These are phyloP conservation scores for Zeus faber DNA, from an alignment of 2,113 vertebrate species.

Conservation along the genomic window DNA sequence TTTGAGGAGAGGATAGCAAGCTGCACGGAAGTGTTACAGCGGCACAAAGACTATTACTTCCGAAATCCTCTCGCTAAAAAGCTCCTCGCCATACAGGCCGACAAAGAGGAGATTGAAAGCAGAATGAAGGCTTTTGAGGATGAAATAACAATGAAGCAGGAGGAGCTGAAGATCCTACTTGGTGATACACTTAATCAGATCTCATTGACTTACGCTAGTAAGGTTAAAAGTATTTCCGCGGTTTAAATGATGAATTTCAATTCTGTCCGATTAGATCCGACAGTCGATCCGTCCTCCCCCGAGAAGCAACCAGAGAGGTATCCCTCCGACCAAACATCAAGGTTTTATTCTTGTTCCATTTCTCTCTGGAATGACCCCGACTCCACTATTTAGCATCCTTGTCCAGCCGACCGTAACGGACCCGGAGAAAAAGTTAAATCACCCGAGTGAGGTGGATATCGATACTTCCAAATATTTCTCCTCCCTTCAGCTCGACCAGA, in stretches of 20 bases:
- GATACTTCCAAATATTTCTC: conserved; percentile 23
- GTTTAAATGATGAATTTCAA: conserved; percentile 5
- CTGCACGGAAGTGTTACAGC: conserved; percentile 57
- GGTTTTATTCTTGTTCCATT: neutral
- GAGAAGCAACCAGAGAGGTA: conserved; percentile 50
- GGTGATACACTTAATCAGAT: conserved; percentile 43
- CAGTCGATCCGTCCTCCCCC: conserved; percentile 5
- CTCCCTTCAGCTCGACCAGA: conserved; percentile 34
- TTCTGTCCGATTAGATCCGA: conserved; percentile 33
- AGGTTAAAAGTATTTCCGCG: conserved; percentile 14
- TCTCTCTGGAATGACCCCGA: neutral
- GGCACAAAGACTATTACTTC: conserved; percentile 63
- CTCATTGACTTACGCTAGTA: conserved; percentile 6
- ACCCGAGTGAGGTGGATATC: conserved; percentile 4
- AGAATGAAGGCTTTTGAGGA: conserved; percentile 59
- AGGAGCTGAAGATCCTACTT: conserved; percentile 41
- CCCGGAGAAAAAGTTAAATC: conserved; percentile 20
- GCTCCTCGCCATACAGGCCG: conserved; percentile 55
- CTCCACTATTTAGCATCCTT: conserved; percentile 29
- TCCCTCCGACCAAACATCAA: too few relatives aligned
- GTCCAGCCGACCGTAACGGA: conserved; percentile 19
- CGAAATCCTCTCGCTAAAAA: conserved; percentile 60
- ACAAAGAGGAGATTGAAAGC: conserved; percentile 62
- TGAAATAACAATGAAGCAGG: conserved; percentile 58
- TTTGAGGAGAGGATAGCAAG: conserved; percentile 65